Conservation (phyloP, 1,140 invertebrate species). For the Ceratina australensis region DNA sequence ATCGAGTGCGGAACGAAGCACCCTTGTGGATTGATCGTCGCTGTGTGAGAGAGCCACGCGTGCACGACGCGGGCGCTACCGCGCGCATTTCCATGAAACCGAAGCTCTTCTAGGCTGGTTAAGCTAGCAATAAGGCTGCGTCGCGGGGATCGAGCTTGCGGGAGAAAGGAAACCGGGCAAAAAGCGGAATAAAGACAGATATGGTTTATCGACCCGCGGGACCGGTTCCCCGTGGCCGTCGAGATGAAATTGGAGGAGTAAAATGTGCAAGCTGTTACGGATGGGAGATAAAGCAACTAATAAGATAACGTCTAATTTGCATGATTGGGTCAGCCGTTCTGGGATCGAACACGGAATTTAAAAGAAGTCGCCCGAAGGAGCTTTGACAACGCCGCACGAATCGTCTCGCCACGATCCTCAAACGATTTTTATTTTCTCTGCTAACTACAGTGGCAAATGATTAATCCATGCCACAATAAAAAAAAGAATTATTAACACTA, state of each 20-base stretch:
- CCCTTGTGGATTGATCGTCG: conserved; percentile 47
- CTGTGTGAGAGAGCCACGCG: background rate
- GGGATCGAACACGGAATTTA: conserved; percentile 45
- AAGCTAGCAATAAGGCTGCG: conserved; percentile 46
- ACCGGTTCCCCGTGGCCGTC: conserved; percentile 12
- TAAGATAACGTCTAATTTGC: conserved; percentile 52
- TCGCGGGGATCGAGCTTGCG: background rate
- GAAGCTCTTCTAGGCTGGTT: conserved; percentile 29
- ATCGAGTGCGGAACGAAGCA: conserved; percentile 21
- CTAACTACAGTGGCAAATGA: background rate
- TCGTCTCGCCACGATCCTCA: background rate
- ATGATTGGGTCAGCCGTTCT: conserved; percentile 43
- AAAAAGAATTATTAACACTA: too few species aligned
- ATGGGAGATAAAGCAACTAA: conserved; percentile 49
- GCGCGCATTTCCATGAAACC: background rate
- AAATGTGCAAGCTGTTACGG: conserved; percentile 49
- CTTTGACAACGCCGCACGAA: conserved; percentile 6
- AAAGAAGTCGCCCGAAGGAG: conserved; percentile 15
- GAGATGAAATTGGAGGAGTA: conserved; percentile 49
- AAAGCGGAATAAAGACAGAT: conserved; percentile 50
- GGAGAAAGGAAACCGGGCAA: conserved; percentile 17
- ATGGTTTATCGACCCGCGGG: conserved; percentile 52
- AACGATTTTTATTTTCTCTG: background rate
- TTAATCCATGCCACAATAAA: too few species aligned
- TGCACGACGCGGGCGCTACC: background rate